Evolutionary conservation across 2,797 vertebrate species (phyloP).

Genomic region (Stomatorhinus walkeri): DNA sequence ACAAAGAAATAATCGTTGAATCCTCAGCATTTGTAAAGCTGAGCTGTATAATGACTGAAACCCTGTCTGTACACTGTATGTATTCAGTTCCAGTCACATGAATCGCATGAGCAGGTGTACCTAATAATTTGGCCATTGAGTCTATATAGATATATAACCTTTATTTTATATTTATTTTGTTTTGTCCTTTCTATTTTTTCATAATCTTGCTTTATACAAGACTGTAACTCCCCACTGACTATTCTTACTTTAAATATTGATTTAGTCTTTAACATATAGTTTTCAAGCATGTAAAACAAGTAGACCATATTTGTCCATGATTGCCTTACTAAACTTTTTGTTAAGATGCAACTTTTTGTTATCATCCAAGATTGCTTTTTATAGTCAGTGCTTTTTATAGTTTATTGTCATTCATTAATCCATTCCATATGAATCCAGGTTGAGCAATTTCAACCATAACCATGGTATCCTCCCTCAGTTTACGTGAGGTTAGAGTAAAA

Average conservation of each 20-base stretch:
- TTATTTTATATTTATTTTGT: not conserved
- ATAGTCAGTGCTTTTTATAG: not conserved
- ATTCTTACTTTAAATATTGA: not conserved
- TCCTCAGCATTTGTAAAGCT: not conserved
- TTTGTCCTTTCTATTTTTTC: not conserved
- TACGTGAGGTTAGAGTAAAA: not conserved
- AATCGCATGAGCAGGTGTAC: not conserved
- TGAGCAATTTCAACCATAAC: not conserved
- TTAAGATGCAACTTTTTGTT: not conserved
- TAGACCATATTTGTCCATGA: not conserved
- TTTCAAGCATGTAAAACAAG: not conserved
- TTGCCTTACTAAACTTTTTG: not conserved
- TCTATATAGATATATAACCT: not conserved
- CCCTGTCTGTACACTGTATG: not conserved
- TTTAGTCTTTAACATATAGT: not conserved
- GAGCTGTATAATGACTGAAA: not conserved
- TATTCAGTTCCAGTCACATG: not conserved
- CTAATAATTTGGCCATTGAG: not conserved
- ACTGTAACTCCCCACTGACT: not conserved
- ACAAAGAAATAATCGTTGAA: not conserved
- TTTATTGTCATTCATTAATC: not conserved
- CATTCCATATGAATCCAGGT: not conserved
- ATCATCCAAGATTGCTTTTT: not conserved
- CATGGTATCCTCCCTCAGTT: not conserved
- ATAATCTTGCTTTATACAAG: not conserved